Evolutionary conservation across 1,140 invertebrate genomes (phyloP).

Genomic region (Littorina saxatilis): DNA sequence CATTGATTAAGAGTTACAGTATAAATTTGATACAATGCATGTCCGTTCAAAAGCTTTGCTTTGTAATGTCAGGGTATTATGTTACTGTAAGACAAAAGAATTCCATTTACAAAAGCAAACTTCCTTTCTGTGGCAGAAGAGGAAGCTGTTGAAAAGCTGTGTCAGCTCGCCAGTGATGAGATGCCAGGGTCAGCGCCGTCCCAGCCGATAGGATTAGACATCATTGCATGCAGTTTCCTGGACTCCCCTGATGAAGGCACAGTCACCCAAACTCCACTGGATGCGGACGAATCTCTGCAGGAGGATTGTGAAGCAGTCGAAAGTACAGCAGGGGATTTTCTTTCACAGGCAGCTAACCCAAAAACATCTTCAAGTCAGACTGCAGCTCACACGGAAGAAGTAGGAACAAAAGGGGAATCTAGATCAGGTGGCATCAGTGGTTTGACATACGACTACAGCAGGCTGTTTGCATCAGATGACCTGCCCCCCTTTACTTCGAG

Average conservation of each 20-base stretch:
- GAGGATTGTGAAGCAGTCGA: background rate
- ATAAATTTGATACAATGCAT: too few relatives aligned
- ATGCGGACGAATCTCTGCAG: too few relatives aligned
- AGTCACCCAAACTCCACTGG: too few relatives aligned
- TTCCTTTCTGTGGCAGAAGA: conserved; percentile 45
- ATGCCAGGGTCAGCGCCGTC: background rate
- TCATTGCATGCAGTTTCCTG: conserved; percentile 40
- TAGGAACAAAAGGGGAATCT: background rate
- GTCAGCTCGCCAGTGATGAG: conserved; percentile 41
- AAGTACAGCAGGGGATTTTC: background rate
- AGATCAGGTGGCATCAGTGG: background rate
- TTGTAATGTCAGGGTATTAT: too few relatives aligned
- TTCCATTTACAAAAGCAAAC: too few relatives aligned
- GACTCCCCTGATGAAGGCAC: too few relatives aligned
- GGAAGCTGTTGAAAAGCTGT: conserved; percentile 55
- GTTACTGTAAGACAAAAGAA: too few relatives aligned
- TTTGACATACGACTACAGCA: background rate
- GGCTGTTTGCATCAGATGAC: background rate
- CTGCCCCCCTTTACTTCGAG: background rate
- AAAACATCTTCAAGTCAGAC: too few relatives aligned
- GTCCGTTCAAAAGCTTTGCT: too few relatives aligned
- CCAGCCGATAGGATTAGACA: conserved; percentile 14
- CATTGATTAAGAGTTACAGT: too few relatives aligned
- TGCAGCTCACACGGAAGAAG: background rate
- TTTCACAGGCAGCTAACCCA: too few relatives aligned